Percentiles rank a stretch among this genome's conserved stretches.
These are phyloP conservation scores for Caenorhabditis angaria DNA, from an alignment of 2,888 invertebrate genomes.

Conservation along the genomic window DNA sequence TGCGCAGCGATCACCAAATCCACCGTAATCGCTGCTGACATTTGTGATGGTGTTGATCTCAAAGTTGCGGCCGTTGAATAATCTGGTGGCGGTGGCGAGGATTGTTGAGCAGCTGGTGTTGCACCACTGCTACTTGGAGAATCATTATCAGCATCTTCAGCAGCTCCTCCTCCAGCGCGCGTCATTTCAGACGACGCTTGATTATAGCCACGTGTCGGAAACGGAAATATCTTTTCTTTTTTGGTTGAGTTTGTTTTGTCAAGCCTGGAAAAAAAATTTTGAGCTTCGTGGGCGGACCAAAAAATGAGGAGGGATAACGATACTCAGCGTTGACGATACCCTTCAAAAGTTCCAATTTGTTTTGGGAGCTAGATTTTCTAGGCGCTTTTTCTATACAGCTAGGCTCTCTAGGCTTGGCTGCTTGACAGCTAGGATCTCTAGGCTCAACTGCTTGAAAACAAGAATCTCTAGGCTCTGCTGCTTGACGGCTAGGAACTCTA, in stretches of 20 bases:
- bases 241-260: neutral
- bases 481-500: too few species aligned
- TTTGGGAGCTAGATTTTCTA: too few species aligned
- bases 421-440: too few species aligned
- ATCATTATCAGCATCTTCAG: neutral
- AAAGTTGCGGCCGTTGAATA: conserved; percentile 59
- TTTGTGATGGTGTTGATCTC: conserved; percentile 67
- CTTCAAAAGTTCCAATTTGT: too few species aligned
- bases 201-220: conserved; percentile 23
- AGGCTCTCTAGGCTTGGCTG: too few species aligned
- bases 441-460: too few species aligned
- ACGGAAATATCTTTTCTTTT: conserved; percentile 17
- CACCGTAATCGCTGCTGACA: conserved; percentile 57
- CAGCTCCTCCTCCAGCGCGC: conserved; percentile 15
- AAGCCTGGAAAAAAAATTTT: neutral
- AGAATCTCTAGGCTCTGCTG: too few species aligned
- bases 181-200: conserved; percentile 24
- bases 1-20: conserved; percentile 58
- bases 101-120: neutral
- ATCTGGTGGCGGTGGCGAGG: conserved; percentile 44
- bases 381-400: too few species aligned
- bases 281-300: too few species aligned
- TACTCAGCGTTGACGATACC: too few species aligned
- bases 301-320: too few species aligned
- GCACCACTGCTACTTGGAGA: neutral